Base-by-base conservation (phyloP, 2,797 vertebrate genomes). In the Tarsius wallacei region DNA sequence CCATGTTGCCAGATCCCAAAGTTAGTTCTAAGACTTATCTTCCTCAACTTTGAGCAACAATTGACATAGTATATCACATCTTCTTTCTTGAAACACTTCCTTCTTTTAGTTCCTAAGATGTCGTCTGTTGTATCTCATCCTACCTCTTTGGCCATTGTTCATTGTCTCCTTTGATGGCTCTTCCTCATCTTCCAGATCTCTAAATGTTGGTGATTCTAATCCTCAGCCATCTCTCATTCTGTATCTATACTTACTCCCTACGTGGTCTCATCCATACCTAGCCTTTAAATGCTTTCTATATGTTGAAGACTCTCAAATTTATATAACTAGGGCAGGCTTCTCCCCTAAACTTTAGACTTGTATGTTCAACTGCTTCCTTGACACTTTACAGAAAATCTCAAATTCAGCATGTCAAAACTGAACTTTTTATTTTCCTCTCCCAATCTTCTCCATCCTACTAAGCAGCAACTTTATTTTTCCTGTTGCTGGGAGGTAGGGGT, bases 391-490 rank as follows among this genome's bases (percentile, higher is more conserved):
- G 71, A n/a, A 15, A 71, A 26, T 28, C 36, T 82, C 57, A 83
- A 33, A 66, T 22, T 66, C 42, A 31, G 15, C 4, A n/a, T 36
- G 21, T 51, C 73, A 87, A 78, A 90, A 42, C 4, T 36, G 21
- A 90, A 64, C 49, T 42, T 11, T 51, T 71, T 9, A 17, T 21
- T 92, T 42, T 76, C 53, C 7, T 49, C 22, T 63, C 2, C 36
- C 3, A 49, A 33, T 80, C 31, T 88, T 81, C 15, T 70, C 9
- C 76, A 63, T 26, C 6, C 51, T 36, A 85, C 1, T 49, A 71
- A 81, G 89, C 16, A 57, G 47, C 19, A 92, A 64, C 14, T 61
- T 93, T 83, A 83, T 53, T 86, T 74, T 81, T 78, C 84, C 31
- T 88, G 51, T 66, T 59, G 9, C 53, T 64, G 51, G 26, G 21